These are phyloP conservation scores for Volucella bombylans DNA, from an alignment of 2,888 invertebrate species.

Conservation along the genomic window DNA sequence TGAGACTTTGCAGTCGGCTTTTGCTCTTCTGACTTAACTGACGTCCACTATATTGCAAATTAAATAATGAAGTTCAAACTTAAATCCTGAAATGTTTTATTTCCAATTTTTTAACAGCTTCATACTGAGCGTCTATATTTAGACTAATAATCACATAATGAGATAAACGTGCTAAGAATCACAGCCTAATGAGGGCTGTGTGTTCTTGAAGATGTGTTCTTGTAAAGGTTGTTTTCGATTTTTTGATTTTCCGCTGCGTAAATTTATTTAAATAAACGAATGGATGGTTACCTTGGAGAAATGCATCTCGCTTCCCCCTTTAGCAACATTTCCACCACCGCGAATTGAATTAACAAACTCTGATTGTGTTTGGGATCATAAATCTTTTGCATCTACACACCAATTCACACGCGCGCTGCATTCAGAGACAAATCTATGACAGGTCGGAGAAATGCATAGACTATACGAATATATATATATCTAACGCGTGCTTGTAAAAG, in stretches of 20 bases:
- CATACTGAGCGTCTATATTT: constrained; percentile 44
- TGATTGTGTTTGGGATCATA: constrained; percentile 37
- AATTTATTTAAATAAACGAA: neutral
- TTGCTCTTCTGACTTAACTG: constrained; percentile 28
- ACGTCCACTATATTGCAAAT: constrained; percentile 37
- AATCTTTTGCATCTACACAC: constrained; percentile 46
- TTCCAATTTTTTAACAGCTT: too few relatives aligned
- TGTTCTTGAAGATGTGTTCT: neutral
- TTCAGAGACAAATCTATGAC: constrained; percentile 32
- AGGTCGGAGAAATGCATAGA: constrained; percentile 3
- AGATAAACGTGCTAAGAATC: constrained; percentile 55
- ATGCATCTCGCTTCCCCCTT: constrained; percentile 4
- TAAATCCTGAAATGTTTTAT: too few relatives aligned
- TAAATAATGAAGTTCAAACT: neutral
- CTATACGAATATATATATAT: constrained; percentile 12
- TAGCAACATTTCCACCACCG: neutral
- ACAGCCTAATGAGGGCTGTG: constrained; percentile 9
- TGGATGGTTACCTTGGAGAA: constrained; percentile 31
- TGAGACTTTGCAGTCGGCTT: neutral
- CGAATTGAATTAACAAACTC: constrained; percentile 55
- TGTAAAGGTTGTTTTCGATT: neutral
- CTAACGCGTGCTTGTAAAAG: neutral
- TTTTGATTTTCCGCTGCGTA: constrained; percentile 12
- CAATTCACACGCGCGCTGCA: constrained; percentile 40
- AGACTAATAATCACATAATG: constrained; percentile 58